phyloP scores from a whole-genome alignment of 1,140 invertebrate species.

The Colletes gigas region DNA sequence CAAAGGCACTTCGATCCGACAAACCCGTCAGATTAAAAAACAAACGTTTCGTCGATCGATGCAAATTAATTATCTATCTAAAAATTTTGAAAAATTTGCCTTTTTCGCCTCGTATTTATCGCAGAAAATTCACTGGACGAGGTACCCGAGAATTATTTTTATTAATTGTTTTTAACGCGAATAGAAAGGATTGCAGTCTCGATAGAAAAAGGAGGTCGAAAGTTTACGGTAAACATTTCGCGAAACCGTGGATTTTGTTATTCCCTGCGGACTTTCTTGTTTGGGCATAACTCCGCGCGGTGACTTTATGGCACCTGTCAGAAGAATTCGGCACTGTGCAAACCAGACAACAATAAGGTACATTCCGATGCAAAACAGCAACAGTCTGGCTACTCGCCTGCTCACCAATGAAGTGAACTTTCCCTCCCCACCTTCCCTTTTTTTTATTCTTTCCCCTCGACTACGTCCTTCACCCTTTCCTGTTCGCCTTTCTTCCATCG shows the following conservation, averaged over 20 bases:
- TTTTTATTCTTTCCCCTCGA: slow-evolving; percentile 10
- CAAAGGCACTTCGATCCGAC: too few relatives aligned
- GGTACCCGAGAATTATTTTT: too few relatives aligned
- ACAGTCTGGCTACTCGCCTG: slow-evolving; percentile 39
- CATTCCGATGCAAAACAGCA: slow-evolving; percentile 73
- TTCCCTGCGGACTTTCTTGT: slow-evolving; percentile 60
- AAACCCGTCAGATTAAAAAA: too few relatives aligned
- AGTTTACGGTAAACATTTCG: not conserved
- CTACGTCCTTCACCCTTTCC: slow-evolving; percentile 42
- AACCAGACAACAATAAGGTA: slow-evolving; percentile 73
- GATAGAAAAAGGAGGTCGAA: not conserved
- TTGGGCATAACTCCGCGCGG: slow-evolving; percentile 65
- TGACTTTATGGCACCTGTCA: slow-evolving; percentile 73
- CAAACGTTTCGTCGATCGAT: too few relatives aligned
- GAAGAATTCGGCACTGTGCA: slow-evolving; percentile 67
- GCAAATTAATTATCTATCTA: too few relatives aligned
- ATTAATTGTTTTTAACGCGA: too few relatives aligned
- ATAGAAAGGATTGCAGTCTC: not conserved
- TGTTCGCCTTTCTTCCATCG: slow-evolving; percentile 34
- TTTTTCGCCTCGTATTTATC: too few relatives aligned
- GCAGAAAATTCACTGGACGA: too few relatives aligned
- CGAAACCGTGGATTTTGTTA: slow-evolving; percentile 55
- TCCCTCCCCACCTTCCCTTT: slow-evolving; percentile 27
- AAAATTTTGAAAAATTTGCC: too few relatives aligned
- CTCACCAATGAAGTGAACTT: slow-evolving; percentile 49